Evolutionary conservation across 2,888 invertebrate species (phyloP).

Genomic region (Cantharis rufa): DNA sequence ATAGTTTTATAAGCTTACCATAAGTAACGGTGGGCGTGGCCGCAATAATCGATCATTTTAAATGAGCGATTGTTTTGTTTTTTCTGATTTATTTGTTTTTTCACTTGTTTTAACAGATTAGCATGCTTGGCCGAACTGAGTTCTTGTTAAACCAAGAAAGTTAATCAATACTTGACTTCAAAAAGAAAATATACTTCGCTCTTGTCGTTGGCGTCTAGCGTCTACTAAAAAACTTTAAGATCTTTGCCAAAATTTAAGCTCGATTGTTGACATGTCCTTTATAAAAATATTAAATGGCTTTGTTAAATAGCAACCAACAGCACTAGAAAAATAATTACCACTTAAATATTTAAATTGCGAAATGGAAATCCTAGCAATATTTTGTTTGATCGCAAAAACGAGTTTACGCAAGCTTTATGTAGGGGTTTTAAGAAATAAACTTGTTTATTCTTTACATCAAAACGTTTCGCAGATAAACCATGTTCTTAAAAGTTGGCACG

Average conservation of each 20-base stretch:
- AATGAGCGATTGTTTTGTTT: background rate
- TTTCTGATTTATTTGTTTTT: background rate
- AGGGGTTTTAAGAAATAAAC: background rate
- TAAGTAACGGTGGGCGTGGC: background rate
- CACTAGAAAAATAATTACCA: background rate
- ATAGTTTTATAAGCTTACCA: background rate
- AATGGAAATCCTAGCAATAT: background rate
- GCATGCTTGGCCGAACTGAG: background rate
- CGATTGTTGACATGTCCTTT: background rate
- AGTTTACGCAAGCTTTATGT: background rate
- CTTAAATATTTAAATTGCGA: background rate
- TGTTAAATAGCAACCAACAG: background rate
- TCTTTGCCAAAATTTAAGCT: constrained; percentile 9
- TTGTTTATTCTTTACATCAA: background rate
- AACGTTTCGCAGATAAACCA: background rate
- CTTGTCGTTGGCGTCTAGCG: constrained; percentile 11
- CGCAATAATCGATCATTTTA: background rate
- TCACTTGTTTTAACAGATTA: background rate
- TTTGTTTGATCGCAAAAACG: background rate
- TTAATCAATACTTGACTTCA: background rate
- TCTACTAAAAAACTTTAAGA: constrained; percentile 14
- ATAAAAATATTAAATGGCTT: background rate
- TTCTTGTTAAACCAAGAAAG: background rate
- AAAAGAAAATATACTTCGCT: background rate
- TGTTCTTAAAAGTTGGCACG: background rate